A percentile compares a stretch with the other conserved stretches of the same genome.
These are phyloP conservation scores for Dasyprocta punctata DNA, from an alignment of 2,113 vertebrate species.

Conservation along the genomic window DNA sequence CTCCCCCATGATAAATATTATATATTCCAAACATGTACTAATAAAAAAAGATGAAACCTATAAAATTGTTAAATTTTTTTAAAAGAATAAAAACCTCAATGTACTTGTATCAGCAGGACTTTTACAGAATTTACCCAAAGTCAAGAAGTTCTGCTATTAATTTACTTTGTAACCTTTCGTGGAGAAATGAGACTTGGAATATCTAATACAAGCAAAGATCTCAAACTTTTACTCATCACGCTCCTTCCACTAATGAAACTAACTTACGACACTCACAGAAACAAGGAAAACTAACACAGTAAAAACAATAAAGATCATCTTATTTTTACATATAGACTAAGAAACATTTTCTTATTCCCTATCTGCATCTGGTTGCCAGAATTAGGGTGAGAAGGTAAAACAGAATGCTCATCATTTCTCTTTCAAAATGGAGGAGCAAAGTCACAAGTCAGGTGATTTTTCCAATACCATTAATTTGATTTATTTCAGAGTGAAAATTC, in stretches of 20 bases:
- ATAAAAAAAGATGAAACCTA: neutral
- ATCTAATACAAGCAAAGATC: neutral
- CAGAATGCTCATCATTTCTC: neutral
- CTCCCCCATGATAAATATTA: neutral
- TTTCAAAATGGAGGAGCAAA: neutral
- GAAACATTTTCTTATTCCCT: neutral
- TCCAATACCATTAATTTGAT: neutral
- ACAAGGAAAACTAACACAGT: neutral
- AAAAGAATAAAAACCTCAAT: neutral
- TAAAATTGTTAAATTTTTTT: neutral
- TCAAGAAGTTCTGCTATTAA: neutral
- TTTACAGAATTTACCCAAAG: neutral
- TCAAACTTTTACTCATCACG: neutral
- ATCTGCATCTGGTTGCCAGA: neutral
- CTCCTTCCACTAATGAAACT: neutral
- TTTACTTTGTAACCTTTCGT: neutral
- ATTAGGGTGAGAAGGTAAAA: neutral
- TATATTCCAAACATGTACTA: neutral
- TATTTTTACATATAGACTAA: neutral
- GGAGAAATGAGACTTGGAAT: neutral
- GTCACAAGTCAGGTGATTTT: neutral
- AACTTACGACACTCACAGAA: neutral
- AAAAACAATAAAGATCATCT: neutral
- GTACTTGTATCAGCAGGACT: neutral
- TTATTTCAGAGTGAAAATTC: neutral